phyloP scores from a whole-genome alignment of 35 echinoderm and acorn worm genomes.

The Hemicentrotus pulcherrimus region DNA sequence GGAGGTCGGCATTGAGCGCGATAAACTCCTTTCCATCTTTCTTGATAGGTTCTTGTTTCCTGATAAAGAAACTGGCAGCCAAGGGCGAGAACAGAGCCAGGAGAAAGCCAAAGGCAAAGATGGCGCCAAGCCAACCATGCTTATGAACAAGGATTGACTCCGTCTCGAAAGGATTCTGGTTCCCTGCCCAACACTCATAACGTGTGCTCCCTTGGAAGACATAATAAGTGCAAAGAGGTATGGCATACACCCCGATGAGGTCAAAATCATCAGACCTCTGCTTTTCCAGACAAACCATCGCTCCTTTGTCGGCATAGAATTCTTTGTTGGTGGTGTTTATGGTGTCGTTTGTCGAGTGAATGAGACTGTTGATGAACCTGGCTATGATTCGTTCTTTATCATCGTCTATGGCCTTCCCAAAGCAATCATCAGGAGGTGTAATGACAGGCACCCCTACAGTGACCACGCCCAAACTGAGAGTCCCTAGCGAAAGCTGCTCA shows the following conservation, averaged over 20 bases:
- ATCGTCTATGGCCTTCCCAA: conserved; percentile 37
- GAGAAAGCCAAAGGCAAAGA: conserved; percentile 62
- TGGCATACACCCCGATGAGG: conserved; percentile 43
- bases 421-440: conserved; percentile 24
- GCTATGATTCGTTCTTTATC: conserved; percentile 56
- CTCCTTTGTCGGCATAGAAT: conserved; percentile 33
- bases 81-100: conserved; percentile 80
- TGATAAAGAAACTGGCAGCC: conserved; percentile 75
- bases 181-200: conserved; percentile 69
- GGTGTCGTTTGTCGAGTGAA: neutral
- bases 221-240: conserved; percentile 70
- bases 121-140: conserved; percentile 52
- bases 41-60: conserved; percentile 44
- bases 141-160: conserved; percentile 34
- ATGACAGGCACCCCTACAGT: conserved; percentile 23
- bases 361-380: neutral
- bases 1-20: conserved; percentile 64
- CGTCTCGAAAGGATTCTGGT: neutral
- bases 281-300: conserved; percentile 71
- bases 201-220: conserved; percentile 74
- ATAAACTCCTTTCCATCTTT: conserved; percentile 22
- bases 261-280: conserved; percentile 70
- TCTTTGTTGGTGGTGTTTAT: conserved; percentile 16
- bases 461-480: conserved; percentile 61
- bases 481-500: conserved; percentile 67